A percentile compares a stretch with the other conserved stretches of the same genome.
These are phyloP conservation scores for Meloidogyne exigua DNA, from an alignment of 1,140 invertebrate genomes.

Conservation along the genomic window DNA sequence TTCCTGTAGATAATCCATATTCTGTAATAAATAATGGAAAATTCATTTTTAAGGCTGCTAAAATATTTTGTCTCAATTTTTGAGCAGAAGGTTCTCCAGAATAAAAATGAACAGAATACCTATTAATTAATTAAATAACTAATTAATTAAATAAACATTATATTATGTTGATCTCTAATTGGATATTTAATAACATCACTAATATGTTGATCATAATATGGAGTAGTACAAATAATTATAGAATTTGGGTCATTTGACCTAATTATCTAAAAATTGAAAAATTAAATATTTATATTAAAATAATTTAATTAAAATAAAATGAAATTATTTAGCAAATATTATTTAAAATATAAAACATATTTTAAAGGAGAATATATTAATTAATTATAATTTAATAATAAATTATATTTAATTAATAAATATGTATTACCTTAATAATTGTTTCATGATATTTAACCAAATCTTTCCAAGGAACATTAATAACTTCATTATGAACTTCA, in stretches of 20 bases:
- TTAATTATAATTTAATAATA: no score
- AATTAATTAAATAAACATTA: slow-evolving; percentile 7
- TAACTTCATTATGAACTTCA: slow-evolving; percentile 27
- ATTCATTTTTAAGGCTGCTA: background rate
- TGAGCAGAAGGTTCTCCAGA: background rate
- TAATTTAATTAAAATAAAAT: background rate
- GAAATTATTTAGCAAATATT: background rate
- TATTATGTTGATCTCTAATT: slow-evolving; percentile 20
- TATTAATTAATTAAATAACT: background rate
- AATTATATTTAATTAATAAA: background rate
- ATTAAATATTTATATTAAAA: background rate
- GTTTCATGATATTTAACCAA: slow-evolving; percentile 19
- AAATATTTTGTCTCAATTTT: slow-evolving; percentile 23
- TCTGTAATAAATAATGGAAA: slow-evolving; percentile 33
- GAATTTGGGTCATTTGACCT: slow-evolving; percentile 17
- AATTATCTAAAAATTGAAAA: slow-evolving; percentile 6
- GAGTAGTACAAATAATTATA: slow-evolving; percentile 25
- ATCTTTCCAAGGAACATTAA: background rate
- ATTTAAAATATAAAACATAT: no score
- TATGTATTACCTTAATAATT: slow-evolving; percentile 9
- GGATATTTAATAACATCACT: slow-evolving; percentile 12
- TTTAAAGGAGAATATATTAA: no score
- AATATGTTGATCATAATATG: slow-evolving; percentile 23
- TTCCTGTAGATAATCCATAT: slow-evolving; percentile 13
- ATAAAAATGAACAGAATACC: background rate